A percentile compares a stretch with the other conserved stretches of the same genome.
Conservation (phyloP, 37 sponge, comb jelly and placozoan species). For the Crambe crambe region DNA sequence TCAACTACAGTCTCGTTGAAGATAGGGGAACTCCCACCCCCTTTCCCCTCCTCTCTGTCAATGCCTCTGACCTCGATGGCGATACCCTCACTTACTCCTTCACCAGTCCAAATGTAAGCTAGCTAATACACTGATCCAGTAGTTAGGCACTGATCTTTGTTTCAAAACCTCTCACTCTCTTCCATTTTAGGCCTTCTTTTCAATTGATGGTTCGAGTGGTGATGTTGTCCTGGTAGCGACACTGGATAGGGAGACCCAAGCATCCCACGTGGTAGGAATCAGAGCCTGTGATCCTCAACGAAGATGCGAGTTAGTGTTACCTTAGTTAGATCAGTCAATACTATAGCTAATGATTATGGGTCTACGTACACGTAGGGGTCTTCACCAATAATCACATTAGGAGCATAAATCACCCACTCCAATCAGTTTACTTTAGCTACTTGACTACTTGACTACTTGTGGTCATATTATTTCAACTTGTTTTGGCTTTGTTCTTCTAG, state of each 20-base stretch:
- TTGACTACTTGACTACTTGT: too few species aligned
- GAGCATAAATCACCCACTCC: too few species aligned
- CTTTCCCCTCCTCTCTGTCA: conserved; percentile 4
- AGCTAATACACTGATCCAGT: too few species aligned
- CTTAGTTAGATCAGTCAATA: background rate
- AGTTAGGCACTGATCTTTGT: background rate
- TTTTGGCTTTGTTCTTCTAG: too few species aligned
- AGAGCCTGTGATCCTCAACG: conserved; percentile 7
- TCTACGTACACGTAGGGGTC: too few species aligned
- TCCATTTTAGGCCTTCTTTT: conserved; percentile 17
- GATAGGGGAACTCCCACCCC: background rate
- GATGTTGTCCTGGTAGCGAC: conserved; percentile 3
- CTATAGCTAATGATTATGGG: too few species aligned
- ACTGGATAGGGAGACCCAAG: conserved; percentile 25
- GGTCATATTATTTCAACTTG: too few species aligned
- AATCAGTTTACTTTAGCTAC: too few species aligned
- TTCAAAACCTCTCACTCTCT: background rate
- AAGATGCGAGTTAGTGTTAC: conserved; percentile 13
- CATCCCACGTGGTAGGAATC: background rate
- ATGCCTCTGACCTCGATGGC: conserved; percentile 38
- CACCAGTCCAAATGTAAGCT: conserved; percentile 7
- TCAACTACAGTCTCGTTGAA: background rate
- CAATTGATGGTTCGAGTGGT: background rate
- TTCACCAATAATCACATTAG: too few species aligned
- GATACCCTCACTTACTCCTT: conserved; percentile 18